Conservation (phyloP, 2,888 invertebrate species). For the Tortrix viridana region DNA sequence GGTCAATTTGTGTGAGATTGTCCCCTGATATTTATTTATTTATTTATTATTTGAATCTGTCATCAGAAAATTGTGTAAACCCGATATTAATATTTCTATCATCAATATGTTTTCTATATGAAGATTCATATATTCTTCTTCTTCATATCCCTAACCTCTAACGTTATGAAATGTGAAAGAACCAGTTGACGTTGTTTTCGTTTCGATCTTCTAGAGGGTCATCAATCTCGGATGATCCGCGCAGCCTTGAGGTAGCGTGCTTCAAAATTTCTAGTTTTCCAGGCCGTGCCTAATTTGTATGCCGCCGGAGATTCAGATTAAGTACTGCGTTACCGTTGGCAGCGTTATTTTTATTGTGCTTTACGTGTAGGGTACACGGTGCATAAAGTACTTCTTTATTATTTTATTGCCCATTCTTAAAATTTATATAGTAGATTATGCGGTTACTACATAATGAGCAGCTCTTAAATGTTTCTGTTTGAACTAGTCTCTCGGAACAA, state of each 20-base stretch:
- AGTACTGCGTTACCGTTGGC: conserved; percentile 18
- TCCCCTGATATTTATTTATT: too few relatives aligned
- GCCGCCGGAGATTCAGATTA: conserved; percentile 28
- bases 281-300: conserved; percentile 29
- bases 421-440: too few relatives aligned
- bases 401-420: too few relatives aligned
- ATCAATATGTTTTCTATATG: too few relatives aligned
- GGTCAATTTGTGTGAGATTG: too few relatives aligned
- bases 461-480: conserved; percentile 1
- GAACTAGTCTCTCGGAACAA: neutral
- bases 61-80: too few relatives aligned
- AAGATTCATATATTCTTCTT: too few relatives aligned
- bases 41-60: too few relatives aligned
- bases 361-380: conserved; percentile 4
- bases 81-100: too few relatives aligned
- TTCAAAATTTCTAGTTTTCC: conserved; percentile 9
- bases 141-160: neutral
- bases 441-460: neutral
- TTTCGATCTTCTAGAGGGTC: neutral
- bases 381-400: too few relatives aligned
- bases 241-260: conserved; percentile 4
- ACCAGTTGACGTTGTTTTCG: neutral
- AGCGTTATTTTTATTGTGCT: conserved; percentile 29
- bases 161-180: neutral
- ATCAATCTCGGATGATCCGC: conserved; percentile 4